Evolutionary conservation across 2,888 invertebrate genomes (phyloP), one percentile per base, ranked within the genome.

Genomic region (Caenorhabditis afra): DNA sequence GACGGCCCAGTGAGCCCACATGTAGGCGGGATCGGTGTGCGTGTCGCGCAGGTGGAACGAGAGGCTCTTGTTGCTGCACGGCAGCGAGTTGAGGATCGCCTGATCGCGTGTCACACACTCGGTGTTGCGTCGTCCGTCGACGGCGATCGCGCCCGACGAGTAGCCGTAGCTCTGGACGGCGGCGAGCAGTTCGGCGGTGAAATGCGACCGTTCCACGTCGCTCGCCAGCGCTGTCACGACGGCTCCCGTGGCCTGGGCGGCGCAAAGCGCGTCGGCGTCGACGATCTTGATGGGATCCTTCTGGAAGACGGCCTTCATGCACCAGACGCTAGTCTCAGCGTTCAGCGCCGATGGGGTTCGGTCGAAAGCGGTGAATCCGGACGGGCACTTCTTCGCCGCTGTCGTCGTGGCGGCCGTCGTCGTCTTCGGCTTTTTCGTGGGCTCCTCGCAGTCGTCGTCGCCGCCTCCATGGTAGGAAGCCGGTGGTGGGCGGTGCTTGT

Each of bases 51-150:
- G 16, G 12, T 12, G 16, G 50, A 57, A 71, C 29, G 47, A 7
- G 1, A 47, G 47, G 0, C 39, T 29, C 47, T 16, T 4, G 16
- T 57, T 20, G 12, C n/a, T 20, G 57, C 71, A 71, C 5, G 35
- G 62, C 12, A 16, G 22, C 23, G 62, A 16, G 2, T 64, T 41
- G 23, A 71, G 18, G 20, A 64, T 35, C 11, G 49, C 55, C 14
- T 11, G 12, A 41, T 71, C 55, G 14, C 29, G 55, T 0, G 49
- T 41, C 10, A 41, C 35, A 39, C 71, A 71, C 1, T 44, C 29
- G 3, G 41, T 0, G 18, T 49, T 49, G 16, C 62, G 61, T 44
- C 35, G 37, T 57, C 71, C 71, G 41, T 71, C 71, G 16, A 64
- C 47, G 14, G 57, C 71, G 18, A 71, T 35, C 0, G 71, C 47